Base-by-base conservation (phyloP, 2,888 invertebrate species). In the Imbricaverruca yamaguchii region DNA sequence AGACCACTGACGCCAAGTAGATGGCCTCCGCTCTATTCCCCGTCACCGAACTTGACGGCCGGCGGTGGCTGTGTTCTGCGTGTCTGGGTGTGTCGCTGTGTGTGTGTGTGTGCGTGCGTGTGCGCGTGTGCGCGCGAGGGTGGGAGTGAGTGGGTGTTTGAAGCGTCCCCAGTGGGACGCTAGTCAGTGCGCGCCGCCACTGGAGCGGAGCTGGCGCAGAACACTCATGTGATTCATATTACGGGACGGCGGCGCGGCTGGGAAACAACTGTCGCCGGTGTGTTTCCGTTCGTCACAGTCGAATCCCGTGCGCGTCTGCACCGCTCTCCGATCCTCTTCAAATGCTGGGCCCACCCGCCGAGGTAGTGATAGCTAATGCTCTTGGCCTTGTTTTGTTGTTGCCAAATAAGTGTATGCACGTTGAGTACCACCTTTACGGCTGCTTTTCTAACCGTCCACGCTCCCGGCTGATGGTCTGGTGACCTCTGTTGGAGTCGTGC, bases 331-430 rank as follows among this genome's bases (percentile, higher is more conserved):
- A 23, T 65, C 21, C 65, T 21, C 7, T 23, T 21, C 21, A n/a
- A 23, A 65, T 15, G n/a, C 1, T 21, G n/a, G 65, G 65, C 65
- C n/a, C 65, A n/a, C 65, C 65, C 65, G 23, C 23, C 53, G 6
- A 23, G 74, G 74, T 21, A 74, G 74, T 74, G 74, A 74, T 74
- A 74, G 74, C 74, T 74, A 74, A 74, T 74, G 74, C 74, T 74
- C 74, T 39, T 74, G 74, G 74, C 74, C 74, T 74, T 55, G 74
- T 74, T 74, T 74, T 74, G 74, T 74, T 74, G 74, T 74, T 74
- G 74, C 74, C 74, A 74, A 74, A 74, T 69, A 69, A 25, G 39
- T 39, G 69, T 65, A 65, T 65, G 65, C 65, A n/a, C 65, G 65
- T 6, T 65, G 65, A 61, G 59, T 61, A 61, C 59, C 59, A 13